Conservation (phyloP, 2,888 invertebrate genomes). For the Hololepta plana region DNA sequence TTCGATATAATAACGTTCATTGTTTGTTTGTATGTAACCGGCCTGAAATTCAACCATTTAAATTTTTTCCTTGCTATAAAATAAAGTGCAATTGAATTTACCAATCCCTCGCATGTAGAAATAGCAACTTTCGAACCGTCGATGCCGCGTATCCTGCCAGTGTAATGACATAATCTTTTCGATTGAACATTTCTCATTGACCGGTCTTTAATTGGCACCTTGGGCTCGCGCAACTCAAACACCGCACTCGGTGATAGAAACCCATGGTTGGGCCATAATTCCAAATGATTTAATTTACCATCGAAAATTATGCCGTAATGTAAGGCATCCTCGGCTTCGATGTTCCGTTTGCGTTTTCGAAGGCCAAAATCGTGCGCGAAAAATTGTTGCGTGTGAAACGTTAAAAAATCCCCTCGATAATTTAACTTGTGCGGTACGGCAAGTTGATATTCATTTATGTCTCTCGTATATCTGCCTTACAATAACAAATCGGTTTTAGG, state of each 20-base stretch:
- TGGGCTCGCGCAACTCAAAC: conserved; percentile 18
- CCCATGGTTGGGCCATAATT: conserved; percentile 31
- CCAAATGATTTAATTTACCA: conserved; percentile 21
- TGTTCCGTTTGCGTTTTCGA: conserved; percentile 6
- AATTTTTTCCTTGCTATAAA: neutral
- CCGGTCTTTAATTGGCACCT: conserved; percentile 15
- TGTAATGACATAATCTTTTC: conserved; percentile 30
- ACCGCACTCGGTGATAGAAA: conserved; percentile 29
- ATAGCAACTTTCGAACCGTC: conserved; percentile 30
- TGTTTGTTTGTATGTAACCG: conserved; percentile 33
- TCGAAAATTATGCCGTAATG: conserved; percentile 21
- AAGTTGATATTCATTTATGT: conserved; percentile 27
- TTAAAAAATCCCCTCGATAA: conserved; percentile 25
- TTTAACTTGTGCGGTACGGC: conserved; percentile 29
- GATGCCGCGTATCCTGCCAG: conserved; percentile 28
- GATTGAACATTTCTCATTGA: conserved; percentile 15
- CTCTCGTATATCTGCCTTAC: conserved; percentile 29
- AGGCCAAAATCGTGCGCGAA: conserved; percentile 19
- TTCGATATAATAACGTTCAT: conserved; percentile 38
- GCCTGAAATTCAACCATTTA: conserved; percentile 22
- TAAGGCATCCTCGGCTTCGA: conserved; percentile 6
- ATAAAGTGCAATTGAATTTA: conserved; percentile 10
- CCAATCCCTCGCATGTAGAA: conserved; percentile 30
- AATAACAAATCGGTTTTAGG: conserved; percentile 10
- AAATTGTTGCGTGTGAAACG: conserved; percentile 28